These are phyloP conservation scores for Smittia aterrima DNA, from an alignment of 2,888 invertebrate species.

Conservation along the genomic window DNA sequence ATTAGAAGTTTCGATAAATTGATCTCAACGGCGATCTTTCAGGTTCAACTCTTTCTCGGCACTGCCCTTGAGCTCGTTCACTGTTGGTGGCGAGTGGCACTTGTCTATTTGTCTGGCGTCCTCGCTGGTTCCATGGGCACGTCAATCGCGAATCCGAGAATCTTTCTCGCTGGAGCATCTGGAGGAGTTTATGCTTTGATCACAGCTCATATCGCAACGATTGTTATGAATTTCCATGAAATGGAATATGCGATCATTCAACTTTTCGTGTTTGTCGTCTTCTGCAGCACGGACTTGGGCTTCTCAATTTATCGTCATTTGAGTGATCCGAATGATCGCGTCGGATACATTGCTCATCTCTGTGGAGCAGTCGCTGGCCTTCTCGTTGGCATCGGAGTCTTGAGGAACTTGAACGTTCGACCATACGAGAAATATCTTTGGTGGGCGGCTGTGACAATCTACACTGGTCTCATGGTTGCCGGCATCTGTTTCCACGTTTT, in stretches of 20 bases:
- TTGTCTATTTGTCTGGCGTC: constrained; percentile 82
- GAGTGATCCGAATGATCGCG: constrained; percentile 67
- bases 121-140: constrained; percentile 81
- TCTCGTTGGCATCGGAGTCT: constrained; percentile 76
- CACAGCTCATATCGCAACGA: constrained; percentile 66
- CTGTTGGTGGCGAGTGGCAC: constrained; percentile 55
- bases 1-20: constrained; percentile 57
- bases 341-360: constrained; percentile 92
- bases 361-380: constrained; percentile 85
- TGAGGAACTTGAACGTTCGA: constrained; percentile 76
- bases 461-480: constrained; percentile 66
- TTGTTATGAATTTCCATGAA: constrained; percentile 87
- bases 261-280: constrained; percentile 74
- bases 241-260: constrained; percentile 93
- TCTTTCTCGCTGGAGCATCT: constrained; percentile 87
- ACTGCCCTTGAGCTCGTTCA: constrained; percentile 96
- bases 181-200: constrained; percentile 94
- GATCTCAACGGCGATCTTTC: constrained; percentile 85
- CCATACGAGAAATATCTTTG: constrained; percentile 79
- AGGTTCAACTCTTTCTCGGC: constrained; percentile 90
- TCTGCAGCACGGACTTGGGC: constrained; percentile 74
- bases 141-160: constrained; percentile 73
- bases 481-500: constrained; percentile 73
- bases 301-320: constrained; percentile 88
- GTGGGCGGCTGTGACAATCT: constrained; percentile 76